These are phyloP conservation scores for Drosophila recens DNA, from an alignment of 2,888 invertebrate genomes.

Conservation along the genomic window DNA sequence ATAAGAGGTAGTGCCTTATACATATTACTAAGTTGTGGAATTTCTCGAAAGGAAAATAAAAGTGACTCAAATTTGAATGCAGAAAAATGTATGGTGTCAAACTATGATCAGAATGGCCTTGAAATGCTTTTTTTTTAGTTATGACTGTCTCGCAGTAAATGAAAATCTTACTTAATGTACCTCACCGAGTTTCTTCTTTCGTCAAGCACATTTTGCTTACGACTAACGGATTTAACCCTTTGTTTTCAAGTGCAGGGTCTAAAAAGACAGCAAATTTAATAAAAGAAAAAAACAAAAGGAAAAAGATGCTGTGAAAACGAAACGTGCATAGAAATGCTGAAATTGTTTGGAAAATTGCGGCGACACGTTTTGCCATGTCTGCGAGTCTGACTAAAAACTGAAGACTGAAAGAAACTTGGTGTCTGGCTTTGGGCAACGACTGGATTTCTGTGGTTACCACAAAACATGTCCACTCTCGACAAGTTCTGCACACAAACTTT, in stretches of 20 bases:
- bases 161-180: no score
- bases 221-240: background rate
- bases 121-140: no score
- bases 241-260: background rate
- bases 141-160: no score
- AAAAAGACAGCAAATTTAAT: constrained; percentile 13
- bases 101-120: no score
- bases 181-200: no score
- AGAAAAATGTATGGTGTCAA: no score
- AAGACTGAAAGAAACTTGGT: constrained; percentile 21
- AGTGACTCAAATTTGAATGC: no score
- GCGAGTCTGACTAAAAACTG: constrained; percentile 17
- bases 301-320: constrained; percentile 59
- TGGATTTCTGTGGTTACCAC: constrained; percentile 47
- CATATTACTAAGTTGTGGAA: no score
- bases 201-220: background rate
- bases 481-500: constrained; percentile 71
- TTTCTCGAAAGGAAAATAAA: no score
- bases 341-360: constrained; percentile 76
- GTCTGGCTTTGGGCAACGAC: constrained; percentile 28
- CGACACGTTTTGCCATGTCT: constrained; percentile 73
- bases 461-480: constrained; percentile 44
- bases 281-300: constrained; percentile 10
- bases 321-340: constrained; percentile 67
- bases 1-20: no score